Percentiles rank a stretch among this genome's conserved stretches.
phyloP scores from a whole-genome alignment of 2,113 vertebrate genomes.

The Gallinago jamesoni region DNA sequence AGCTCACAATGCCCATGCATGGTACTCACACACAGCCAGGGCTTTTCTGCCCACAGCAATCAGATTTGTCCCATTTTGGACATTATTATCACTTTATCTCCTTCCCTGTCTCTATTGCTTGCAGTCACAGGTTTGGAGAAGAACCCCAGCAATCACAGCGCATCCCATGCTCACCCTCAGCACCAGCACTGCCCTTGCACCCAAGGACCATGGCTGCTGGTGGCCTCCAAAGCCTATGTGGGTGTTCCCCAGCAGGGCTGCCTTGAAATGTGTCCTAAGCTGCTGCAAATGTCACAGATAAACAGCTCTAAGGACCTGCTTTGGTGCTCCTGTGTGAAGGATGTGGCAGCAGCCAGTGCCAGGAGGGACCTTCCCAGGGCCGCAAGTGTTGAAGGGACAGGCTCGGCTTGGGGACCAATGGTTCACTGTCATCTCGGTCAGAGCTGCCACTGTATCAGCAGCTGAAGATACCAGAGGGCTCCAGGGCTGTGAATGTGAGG shows the following conservation, averaged over 20 bases:
- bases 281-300: not conserved
- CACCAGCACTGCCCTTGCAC: not conserved
- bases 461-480: not conserved
- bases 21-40: accelerated
- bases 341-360: not conserved
- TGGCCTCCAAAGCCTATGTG: not conserved
- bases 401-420: accelerated
- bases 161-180: not conserved
- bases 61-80: not conserved
- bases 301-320: not conserved
- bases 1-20: not conserved
- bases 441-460: not conserved
- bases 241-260: not conserved
- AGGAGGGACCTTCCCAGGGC: not conserved
- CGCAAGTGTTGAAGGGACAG: accelerated
- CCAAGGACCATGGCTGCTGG: accelerated
- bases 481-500: not conserved
- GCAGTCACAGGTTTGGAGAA: not conserved
- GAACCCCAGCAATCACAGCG: not conserved
- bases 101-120: not conserved
- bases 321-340: accelerated
- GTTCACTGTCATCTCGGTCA: accelerated
- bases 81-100: not conserved
- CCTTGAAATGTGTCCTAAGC: accelerated
- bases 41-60: not conserved